phyloP scores from a whole-genome alignment of 2,113 vertebrate species.

The Chlorodrepanis virens region DNA sequence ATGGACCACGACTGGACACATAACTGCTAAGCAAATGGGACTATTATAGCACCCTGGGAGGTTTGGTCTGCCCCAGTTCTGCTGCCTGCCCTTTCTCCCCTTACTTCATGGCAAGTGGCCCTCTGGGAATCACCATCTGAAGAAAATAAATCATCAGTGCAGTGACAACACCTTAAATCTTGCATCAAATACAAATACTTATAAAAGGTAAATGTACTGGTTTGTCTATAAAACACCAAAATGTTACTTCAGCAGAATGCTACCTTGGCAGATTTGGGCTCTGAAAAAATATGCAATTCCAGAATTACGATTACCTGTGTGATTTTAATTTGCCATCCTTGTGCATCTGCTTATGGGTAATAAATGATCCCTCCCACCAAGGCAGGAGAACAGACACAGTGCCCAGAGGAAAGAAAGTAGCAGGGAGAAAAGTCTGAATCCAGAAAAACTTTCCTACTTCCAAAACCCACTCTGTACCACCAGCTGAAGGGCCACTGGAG shows the following conservation, averaged over 20 bases:
- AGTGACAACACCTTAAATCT: neutral
- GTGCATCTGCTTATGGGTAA: neutral
- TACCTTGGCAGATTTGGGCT: neutral
- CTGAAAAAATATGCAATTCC: neutral
- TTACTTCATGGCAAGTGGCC: neutral
- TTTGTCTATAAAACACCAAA: neutral
- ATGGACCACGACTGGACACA: neutral
- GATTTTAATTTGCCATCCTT: neutral
- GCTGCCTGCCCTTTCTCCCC: neutral
- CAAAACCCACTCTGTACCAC: neutral
- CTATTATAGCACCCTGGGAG: neutral
- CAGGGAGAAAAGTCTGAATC: neutral
- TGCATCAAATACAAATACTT: neutral
- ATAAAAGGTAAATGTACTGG: neutral
- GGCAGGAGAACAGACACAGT: accelerated
- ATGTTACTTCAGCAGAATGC: neutral
- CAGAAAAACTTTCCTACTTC: neutral
- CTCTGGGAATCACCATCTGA: neutral
- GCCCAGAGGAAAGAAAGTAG: neutral
- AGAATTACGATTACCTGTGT: neutral
- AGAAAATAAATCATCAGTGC: constrained; percentile 6
- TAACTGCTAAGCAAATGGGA: constrained; percentile 2
- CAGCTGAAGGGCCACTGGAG: neutral
- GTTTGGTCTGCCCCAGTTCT: neutral
- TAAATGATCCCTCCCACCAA: neutral